These are phyloP conservation scores for Nephrotoma appendiculata DNA, from an alignment of 2,888 invertebrate genomes.

Conservation along the genomic window DNA sequence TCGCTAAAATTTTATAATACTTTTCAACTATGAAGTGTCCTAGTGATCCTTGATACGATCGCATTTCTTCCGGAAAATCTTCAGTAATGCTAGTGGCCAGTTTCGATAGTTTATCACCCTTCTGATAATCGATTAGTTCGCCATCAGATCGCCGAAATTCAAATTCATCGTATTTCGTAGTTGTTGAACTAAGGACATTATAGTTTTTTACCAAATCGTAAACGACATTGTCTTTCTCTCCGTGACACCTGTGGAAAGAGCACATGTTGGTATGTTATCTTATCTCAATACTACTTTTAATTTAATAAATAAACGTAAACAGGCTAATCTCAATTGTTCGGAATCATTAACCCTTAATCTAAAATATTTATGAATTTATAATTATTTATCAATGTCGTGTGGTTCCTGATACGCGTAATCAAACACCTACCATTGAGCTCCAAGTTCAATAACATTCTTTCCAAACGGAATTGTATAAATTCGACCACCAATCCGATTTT, in stretches of 20 bases:
- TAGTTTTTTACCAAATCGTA: conserved; percentile 34
- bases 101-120: conserved; percentile 23
- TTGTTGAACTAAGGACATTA: not conserved
- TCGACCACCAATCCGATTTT: conserved; percentile 48
- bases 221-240: conserved; percentile 42
- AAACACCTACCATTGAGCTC: conserved; percentile 53
- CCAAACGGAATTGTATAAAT: conserved; percentile 38
- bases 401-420: not conserved
- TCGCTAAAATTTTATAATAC: not conserved
- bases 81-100: conserved; percentile 26
- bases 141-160: conserved; percentile 27
- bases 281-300: conserved; percentile 15
- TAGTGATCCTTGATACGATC: conserved; percentile 22
- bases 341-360: not conserved
- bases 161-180: conserved; percentile 17
- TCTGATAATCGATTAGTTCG: conserved; percentile 24
- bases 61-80: conserved; percentile 21
- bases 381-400: not conserved
- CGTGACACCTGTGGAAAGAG: conserved; percentile 40
- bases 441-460: conserved; percentile 48
- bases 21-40: conserved; percentile 25
- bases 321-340: not conserved
- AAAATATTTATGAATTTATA: not conserved
- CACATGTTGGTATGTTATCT: conserved; percentile 30
- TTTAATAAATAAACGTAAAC: not conserved